These are phyloP conservation scores for Acleris sparsana DNA, from an alignment of 2,888 invertebrate species.

Conservation along the genomic window DNA sequence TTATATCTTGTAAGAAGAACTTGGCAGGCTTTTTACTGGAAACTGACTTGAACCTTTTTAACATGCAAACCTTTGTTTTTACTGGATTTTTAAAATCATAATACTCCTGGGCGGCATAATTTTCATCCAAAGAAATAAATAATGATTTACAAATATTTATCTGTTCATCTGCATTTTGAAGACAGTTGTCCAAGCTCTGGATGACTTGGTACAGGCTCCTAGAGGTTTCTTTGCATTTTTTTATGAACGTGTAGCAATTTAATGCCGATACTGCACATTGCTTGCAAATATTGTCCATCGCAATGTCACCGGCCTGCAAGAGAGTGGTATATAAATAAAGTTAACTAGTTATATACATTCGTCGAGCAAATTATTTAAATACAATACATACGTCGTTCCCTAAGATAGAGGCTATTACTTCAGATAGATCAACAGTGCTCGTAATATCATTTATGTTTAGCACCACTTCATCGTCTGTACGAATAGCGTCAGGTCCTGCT, in stretches of 20 bases:
- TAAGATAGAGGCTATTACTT: conserved; percentile 24
- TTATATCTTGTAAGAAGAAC: conserved; percentile 6
- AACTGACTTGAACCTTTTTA: conserved; percentile 17
- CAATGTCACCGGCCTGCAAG: conserved; percentile 44
- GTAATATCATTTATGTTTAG: conserved; percentile 22
- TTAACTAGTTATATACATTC: background rate
- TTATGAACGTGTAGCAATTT: conserved; percentile 47
- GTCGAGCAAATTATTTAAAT: background rate
- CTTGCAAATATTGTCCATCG: conserved; percentile 42
- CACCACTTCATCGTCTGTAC: conserved; percentile 22
- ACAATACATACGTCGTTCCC: conserved; percentile 22
- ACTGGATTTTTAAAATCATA: conserved; percentile 26
- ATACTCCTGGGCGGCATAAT: conserved; percentile 8
- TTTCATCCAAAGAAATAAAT: conserved; percentile 17
- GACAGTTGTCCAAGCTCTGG: conserved; percentile 37
- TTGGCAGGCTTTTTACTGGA: conserved; percentile 3
- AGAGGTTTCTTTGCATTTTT: conserved; percentile 44
- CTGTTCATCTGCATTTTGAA: conserved; percentile 37
- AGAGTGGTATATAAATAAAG: background rate
- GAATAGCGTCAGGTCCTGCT: conserved; percentile 13
- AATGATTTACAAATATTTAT: conserved; percentile 30
- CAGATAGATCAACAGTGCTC: conserved; percentile 18
- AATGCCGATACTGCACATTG: conserved; percentile 43
- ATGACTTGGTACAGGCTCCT: conserved; percentile 35
- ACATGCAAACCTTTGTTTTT: conserved; percentile 1